phyloP scores from a whole-genome alignment of 1,140 invertebrate genomes.

The Halesus radiatus region DNA sequence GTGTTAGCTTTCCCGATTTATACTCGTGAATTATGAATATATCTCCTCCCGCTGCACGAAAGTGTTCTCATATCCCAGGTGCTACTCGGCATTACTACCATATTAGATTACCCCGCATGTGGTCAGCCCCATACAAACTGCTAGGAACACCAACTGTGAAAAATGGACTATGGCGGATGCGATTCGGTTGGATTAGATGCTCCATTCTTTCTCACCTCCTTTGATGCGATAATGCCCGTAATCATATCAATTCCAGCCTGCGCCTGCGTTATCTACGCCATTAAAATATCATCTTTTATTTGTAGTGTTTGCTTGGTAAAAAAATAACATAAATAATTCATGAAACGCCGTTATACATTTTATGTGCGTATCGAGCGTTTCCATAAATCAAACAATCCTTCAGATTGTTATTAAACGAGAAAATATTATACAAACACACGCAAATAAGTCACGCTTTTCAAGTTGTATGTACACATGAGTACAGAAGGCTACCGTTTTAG shows the following conservation, averaged over 20 bases:
- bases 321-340: neutral
- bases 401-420: too few relatives aligned
- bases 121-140: slow-evolving; percentile 27
- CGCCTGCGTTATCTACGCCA: neutral
- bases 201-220: slow-evolving; percentile 25
- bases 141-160: slow-evolving; percentile 30
- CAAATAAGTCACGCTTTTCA: too few relatives aligned
- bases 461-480: too few relatives aligned
- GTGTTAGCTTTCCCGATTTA: too few relatives aligned
- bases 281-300: neutral
- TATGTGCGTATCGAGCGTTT: too few relatives aligned
- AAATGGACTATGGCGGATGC: slow-evolving; percentile 37
- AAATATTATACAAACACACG: too few relatives aligned
- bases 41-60: neutral
- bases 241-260: slow-evolving; percentile 18
- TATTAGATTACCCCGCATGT: slow-evolving; percentile 33
- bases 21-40: neutral
- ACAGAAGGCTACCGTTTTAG: neutral
- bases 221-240: slow-evolving; percentile 19
- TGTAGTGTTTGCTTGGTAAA: slow-evolving; percentile 9
- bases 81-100: neutral
- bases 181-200: slow-evolving; percentile 32
- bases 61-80: neutral
- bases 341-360: too few relatives aligned
- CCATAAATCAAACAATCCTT: too few relatives aligned